These are phyloP conservation scores for Eubucco bourcierii DNA, from an alignment of 2,113 vertebrate genomes.

Conservation along the genomic window DNA sequence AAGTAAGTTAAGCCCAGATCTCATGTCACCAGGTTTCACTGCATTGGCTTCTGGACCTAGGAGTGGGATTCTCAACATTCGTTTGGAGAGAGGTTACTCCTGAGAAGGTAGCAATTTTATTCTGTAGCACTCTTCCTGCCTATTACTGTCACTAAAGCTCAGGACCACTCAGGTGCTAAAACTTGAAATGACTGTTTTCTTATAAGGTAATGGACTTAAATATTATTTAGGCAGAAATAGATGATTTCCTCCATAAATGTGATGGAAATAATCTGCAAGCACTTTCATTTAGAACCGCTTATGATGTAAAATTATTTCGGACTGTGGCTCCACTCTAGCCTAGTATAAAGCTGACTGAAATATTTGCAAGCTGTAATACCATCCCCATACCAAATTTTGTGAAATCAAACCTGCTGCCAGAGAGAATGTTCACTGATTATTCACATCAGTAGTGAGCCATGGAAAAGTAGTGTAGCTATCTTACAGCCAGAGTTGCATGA, in stretches of 20 bases:
- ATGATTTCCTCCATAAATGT: neutral
- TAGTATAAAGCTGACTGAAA: conserved; percentile 23
- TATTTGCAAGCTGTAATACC: conserved; percentile 33
- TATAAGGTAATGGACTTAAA: conserved; percentile 23
- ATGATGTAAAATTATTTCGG: conserved; percentile 24
- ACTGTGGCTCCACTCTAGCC: conserved; percentile 6
- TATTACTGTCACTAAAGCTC: neutral
- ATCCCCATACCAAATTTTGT: neutral
- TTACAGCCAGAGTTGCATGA: neutral
- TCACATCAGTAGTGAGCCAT: neutral
- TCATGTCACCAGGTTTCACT: neutral
- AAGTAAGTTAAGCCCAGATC: neutral
- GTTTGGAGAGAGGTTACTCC: neutral
- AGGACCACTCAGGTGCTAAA: conserved; percentile 10
- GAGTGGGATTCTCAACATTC: neutral
- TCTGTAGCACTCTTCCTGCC: neutral
- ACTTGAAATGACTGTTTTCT: conserved; percentile 36
- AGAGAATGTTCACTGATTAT: neutral
- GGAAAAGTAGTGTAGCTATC: neutral
- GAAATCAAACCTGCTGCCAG: neutral
- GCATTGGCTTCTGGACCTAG: accelerated
- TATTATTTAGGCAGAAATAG: conserved; percentile 34
- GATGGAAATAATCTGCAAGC: conserved; percentile 41
- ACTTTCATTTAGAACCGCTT: conserved; percentile 33
- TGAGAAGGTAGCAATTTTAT: neutral